Evolutionary conservation across 2,113 vertebrate genomes (phyloP).

Genomic region (Toxostoma redivivum): DNA sequence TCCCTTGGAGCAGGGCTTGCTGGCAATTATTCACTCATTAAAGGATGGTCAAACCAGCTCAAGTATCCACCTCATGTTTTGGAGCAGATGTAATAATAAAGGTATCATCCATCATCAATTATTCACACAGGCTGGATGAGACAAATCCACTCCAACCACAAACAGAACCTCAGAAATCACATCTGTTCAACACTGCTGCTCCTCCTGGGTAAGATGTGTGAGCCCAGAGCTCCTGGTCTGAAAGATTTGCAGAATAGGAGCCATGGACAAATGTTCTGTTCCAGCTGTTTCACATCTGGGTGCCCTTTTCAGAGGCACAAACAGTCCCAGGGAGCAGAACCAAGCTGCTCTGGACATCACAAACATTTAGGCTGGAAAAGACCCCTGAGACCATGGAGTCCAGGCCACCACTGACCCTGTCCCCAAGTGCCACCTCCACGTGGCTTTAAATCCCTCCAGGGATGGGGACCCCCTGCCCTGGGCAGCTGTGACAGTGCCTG

Average conservation of each 20-base stretch:
- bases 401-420: not conserved
- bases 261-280: not conserved
- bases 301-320: not conserved
- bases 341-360: not conserved
- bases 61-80: not conserved
- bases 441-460: not conserved
- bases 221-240: not conserved
- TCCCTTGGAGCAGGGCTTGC: not conserved
- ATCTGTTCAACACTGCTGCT: not conserved
- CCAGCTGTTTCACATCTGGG: not conserved
- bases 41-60: not conserved
- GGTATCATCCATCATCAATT: not conserved
- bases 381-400: fast-evolving
- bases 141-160: not conserved
- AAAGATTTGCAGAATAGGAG: not conserved
- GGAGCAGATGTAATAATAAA: not conserved
- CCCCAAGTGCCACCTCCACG: not conserved
- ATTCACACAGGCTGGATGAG: not conserved
- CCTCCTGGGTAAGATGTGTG: not conserved
- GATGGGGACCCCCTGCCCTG: not conserved
- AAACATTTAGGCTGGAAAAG: not conserved
- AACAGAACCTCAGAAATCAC: not conserved
- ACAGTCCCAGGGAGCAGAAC: not conserved
- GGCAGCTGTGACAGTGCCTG: not conserved
- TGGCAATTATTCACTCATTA: not conserved